Evolutionary conservation across 2,888 invertebrate species (phyloP), one percentile per base, ranked within the genome.

Genomic region (Orthosia cruda): DNA sequence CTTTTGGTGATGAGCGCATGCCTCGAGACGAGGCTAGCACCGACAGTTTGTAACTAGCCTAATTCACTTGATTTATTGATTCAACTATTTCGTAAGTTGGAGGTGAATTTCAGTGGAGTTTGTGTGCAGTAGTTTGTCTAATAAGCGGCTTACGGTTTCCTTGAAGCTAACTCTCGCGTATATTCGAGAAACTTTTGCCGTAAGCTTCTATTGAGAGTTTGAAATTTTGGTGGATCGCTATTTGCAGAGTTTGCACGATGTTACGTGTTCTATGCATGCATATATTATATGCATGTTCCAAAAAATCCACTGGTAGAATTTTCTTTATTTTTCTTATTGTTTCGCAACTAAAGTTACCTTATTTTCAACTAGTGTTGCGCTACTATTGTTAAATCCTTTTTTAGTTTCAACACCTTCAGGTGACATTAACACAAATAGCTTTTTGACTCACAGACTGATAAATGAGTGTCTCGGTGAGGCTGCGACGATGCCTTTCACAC

Each of bases 1-100:
- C 87, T 85, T n/a, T 64, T 86, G 87, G 86, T 89, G 88, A 88
- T 83, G 84, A 81, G 83, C 85, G 74, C 84, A 80, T 84, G 75
- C 66, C 77, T 79, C 80, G 70, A 83, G 75, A 69, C 79, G 85
- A 82, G 84, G 80, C 84, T 84, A 86, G 45, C 78, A 59, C 71
- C 62, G 76, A 80, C 74, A 77, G 73, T 74, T 70, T 78, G 69
- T 83, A 89, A 87, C 84, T 81, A 85, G 74, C 84, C 78, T 81
- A 79, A 80, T 82, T 86, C 77, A 52, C 68, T 66, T 74, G 67
- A 77, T 72, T 73, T 78, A 77, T 77, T 70, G 57, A 66, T 76
- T 62, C 3, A 40, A 65, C 68, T 65, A 62, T 59, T 55, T 67
- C 54, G 20, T 50, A 54, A 71, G 18, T 67, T 58, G 12, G 13